These are phyloP conservation scores for Erythrolamprus reginae DNA, from an alignment of 2,113 vertebrate genomes.

Conservation along the genomic window DNA sequence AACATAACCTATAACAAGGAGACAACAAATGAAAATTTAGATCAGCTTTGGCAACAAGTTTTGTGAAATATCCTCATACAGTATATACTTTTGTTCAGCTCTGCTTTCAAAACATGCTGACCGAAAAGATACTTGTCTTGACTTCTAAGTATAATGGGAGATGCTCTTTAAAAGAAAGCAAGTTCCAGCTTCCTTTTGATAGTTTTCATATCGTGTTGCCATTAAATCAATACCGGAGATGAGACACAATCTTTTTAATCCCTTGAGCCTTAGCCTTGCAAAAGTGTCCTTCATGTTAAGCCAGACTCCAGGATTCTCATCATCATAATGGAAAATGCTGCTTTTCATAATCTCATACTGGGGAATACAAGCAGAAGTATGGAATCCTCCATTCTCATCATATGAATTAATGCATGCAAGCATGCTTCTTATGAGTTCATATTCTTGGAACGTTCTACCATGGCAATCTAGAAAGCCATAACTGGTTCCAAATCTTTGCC, in stretches of 20 bases:
- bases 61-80: not conserved
- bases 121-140: not conserved
- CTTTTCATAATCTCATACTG: not conserved
- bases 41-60: not conserved
- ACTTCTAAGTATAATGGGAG: not conserved
- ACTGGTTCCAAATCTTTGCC: conserved; percentile 14
- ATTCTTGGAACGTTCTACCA: conserved; percentile 5
- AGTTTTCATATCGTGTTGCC: not conserved
- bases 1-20: not conserved
- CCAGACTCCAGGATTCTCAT: not conserved
- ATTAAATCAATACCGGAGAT: not conserved
- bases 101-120: not conserved
- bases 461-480: not conserved
- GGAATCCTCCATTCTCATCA: conserved; percentile 4
- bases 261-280: not conserved
- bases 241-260: not conserved
- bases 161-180: not conserved
- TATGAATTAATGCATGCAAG: conserved; percentile 3
- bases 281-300: conserved; percentile 4
- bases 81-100: not conserved
- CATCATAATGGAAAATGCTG: not conserved
- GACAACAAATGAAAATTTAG: not conserved
- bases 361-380: conserved; percentile 10
- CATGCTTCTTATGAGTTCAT: not conserved
- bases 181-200: not conserved